phyloP scores from a whole-genome alignment of 2,888 invertebrate genomes.

The Onthophagus sagittarius region DNA sequence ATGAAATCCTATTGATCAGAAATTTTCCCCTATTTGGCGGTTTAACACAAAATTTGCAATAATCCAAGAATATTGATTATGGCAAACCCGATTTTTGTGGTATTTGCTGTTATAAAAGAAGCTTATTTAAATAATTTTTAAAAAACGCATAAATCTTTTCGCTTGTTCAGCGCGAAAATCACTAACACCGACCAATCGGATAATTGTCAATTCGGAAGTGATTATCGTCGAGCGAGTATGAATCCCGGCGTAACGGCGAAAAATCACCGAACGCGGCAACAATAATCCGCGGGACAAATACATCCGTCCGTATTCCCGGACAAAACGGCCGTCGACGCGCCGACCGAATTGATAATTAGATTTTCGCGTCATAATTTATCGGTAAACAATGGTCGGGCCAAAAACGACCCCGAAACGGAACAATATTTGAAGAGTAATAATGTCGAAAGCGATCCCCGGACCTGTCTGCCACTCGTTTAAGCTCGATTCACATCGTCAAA shows the following conservation, averaged over 20 bases:
- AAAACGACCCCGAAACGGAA: constrained; percentile 23
- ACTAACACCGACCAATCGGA: neutral
- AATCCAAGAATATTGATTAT: too few relatives aligned
- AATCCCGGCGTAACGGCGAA: neutral
- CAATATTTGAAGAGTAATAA: constrained; percentile 28
- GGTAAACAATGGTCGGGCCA: constrained; percentile 23
- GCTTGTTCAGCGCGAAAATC: neutral
- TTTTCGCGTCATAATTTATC: constrained; percentile 22
- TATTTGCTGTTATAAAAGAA: too few relatives aligned
- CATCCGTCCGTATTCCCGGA: neutral
- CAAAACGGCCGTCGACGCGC: neutral
- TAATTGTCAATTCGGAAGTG: neutral
- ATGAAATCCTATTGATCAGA: too few relatives aligned
- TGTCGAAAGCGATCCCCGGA: constrained; percentile 25
- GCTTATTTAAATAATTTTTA: too few relatives aligned
- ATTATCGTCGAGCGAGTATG: neutral
- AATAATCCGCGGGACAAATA: constrained; percentile 7
- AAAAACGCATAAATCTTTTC: neutral
- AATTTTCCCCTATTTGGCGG: too few relatives aligned
- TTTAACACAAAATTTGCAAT: too few relatives aligned
- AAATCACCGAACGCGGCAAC: constrained; percentile 1
- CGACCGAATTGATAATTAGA: constrained; percentile 19
- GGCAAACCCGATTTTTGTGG: too few relatives aligned
- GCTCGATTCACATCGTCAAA: constrained; percentile 15
- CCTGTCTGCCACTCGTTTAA: constrained; percentile 10